Percentiles rank a stretch among this genome's conserved stretches.
These are phyloP conservation scores for Cyclargus thomasi DNA, from an alignment of 1,140 invertebrate genomes.

Conservation along the genomic window DNA sequence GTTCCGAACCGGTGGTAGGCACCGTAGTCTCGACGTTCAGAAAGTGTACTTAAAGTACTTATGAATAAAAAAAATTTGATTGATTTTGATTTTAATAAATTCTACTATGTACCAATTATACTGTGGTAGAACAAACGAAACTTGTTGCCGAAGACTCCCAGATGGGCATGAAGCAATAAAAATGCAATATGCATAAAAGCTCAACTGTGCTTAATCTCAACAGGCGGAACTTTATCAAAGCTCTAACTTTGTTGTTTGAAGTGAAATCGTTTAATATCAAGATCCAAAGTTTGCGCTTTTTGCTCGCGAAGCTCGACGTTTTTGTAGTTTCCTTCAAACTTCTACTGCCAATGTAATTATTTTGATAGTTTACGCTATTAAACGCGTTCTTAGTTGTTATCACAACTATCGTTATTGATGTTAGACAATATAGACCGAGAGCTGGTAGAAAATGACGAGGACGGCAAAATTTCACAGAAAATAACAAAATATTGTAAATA, in stretches of 20 bases:
- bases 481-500: too few relatives aligned
- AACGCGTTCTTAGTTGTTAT: too few relatives aligned
- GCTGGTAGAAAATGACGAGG: too few relatives aligned
- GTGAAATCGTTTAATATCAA: slow-evolving; percentile 22
- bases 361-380: not conserved
- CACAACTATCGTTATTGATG: too few relatives aligned
- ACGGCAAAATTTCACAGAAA: too few relatives aligned
- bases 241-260: slow-evolving; percentile 17
- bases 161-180: slow-evolving; percentile 7
- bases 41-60: too few relatives aligned
- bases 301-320: slow-evolving; percentile 9
- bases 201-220: slow-evolving; percentile 13
- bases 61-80: too few relatives aligned
- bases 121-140: not conserved
- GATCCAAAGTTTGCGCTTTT: slow-evolving; percentile 17
- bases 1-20: too few relatives aligned
- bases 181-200: slow-evolving; percentile 16
- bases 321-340: slow-evolving; percentile 5
- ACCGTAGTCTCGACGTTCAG: too few relatives aligned
- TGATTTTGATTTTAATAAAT: too few relatives aligned
- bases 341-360: not conserved
- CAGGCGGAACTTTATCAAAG: slow-evolving; percentile 9
- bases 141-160: slow-evolving; percentile 1
- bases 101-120: too few relatives aligned
- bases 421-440: too few relatives aligned